These are phyloP conservation scores for Chelidonichthys spinosus DNA, from an alignment of 2,797 vertebrate species.

Conservation along the genomic window DNA sequence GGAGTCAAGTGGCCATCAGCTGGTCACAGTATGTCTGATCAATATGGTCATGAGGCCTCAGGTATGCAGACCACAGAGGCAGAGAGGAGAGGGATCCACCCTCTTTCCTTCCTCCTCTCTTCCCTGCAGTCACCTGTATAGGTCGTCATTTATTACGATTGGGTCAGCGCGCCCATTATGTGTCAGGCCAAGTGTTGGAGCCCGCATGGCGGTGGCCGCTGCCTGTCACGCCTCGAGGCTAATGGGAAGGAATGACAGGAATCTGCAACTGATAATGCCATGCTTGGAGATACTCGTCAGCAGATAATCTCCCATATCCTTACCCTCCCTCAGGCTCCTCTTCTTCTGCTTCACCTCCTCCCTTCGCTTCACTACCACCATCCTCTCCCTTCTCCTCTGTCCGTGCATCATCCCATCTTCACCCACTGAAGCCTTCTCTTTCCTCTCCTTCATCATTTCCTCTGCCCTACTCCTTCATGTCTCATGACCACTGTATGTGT, in stretches of 20 bases:
- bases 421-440: background rate
- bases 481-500: background rate
- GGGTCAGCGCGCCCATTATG: slow-evolving; percentile 53
- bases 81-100: background rate
- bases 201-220: slow-evolving; percentile 44
- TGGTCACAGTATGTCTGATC: slow-evolving; percentile 88
- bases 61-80: slow-evolving; percentile 83
- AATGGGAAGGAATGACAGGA: slow-evolving; percentile 85
- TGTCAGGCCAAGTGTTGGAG: slow-evolving; percentile 36
- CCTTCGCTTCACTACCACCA: slow-evolving; percentile 3
- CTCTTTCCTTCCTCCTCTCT: background rate
- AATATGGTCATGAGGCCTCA: slow-evolving; percentile 89
- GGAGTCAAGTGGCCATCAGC: slow-evolving; percentile 94
- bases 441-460: background rate
- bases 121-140: slow-evolving; percentile 42
- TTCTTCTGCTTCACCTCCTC: slow-evolving; percentile 15
- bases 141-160: slow-evolving; percentile 12
- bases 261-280: slow-evolving; percentile 80
- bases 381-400: background rate
- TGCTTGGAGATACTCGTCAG: slow-evolving; percentile 79
- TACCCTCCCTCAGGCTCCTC: slow-evolving; percentile 69
- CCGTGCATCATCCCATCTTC: background rate
- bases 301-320: slow-evolving; percentile 78
- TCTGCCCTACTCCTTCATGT: slow-evolving; percentile 5
- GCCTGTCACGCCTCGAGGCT: slow-evolving; percentile 70